Evolutionary conservation across 2,113 vertebrate genomes (phyloP), one percentile per base, ranked within the genome.

Genomic region (Pseudolaguvia tuberculata): DNA sequence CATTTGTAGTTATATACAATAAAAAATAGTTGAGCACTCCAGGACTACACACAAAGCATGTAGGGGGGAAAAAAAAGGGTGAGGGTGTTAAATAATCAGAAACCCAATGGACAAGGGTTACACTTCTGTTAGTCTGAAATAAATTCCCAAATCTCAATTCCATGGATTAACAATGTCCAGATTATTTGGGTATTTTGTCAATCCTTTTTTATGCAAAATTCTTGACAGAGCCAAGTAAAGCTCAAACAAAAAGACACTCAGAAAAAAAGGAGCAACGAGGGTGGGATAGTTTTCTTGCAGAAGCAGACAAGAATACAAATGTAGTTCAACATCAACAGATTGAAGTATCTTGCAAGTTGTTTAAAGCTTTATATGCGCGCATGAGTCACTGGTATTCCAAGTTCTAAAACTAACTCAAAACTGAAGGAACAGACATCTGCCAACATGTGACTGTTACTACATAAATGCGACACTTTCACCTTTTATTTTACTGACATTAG

Each of bases 401-500:
- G 21, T 21, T 11, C 18, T 39, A 70, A 55, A 75, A 57, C n/a
- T 55, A n/a, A 59, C 7, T 3, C 8, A 29, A 5, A 47, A 52
- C 1, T 52, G 17, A 53, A 53, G 52, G 29, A 47, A 42, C 50
- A 65, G 25, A 21, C n/a, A 29, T 62, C 5, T 74, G 59, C 39
- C 35, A 25, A 55, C 20, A 23, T 66, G 51, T n/a, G 45, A 45
- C 35, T 66, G 17, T 25, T 47, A 45, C 48, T 29, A 45, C 5
- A 8, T 31, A 55, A 53, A 45, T 6, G 13, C 55, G 48, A 81
- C 25, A 68, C 62, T 76, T 70, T 78, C 69, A 78, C 78, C 72
- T 76, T 80, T 81, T 81, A 81, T 78, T 81, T 78, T 62, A 55
- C 71, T 68, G 72, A 81, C 75, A 39, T 73, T 45, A 67, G 62